Base-by-base conservation (phyloP, 2,888 invertebrate species). In the Limnephilus marmoratus region DNA sequence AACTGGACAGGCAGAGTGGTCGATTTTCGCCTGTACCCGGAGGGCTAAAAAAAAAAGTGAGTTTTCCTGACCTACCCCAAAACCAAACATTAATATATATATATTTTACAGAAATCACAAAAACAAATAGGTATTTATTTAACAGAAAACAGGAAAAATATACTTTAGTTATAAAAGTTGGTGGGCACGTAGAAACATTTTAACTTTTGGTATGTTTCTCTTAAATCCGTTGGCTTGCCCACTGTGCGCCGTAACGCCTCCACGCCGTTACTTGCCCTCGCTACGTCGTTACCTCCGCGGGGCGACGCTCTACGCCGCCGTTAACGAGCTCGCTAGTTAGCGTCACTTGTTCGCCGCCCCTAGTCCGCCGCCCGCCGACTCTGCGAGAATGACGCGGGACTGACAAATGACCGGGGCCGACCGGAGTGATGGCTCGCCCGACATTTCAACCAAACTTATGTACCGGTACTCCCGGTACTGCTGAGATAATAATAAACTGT, bases 241-340 rank as follows among this genome's bases (percentile, higher is more conserved):
- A 68, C 24, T 24, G 53, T 68, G 53, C 24, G 53, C 53, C 7
- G 24, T 68, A 24, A 24, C 18, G 7, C 34, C 15, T 37, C 83
- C 37, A 37, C 37, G 83, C 31, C 31, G 83, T 37, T 31, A 15
- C 24, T 81, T 81, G 29, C 41, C n/a, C 18, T 41, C n/a, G 24
- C 45, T 85, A 85, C 85, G 18, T 53, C 87, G 87, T 53, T 87
- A 49, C 87, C 87, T 87, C 87, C 29, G 37, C 31, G 87, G 85
- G 85, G 41, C 45, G 85, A 15, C 31, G 31, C 83, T 83, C 45
- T n/a, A 85, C 53, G 53, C 53, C 85, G 85, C 85, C 85, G 37
- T 86, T 92, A 92, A 92, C 92, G 92, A 92, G 91, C 85, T 81
- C 53, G 91, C 92, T 91, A 92, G 92, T 92, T 91, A 92, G 92